Percentiles rank a stretch among this genome's conserved stretches.
Evolutionary conservation across 2,113 vertebrate genomes (phyloP).

Genomic region (Pterocles burchelli): DNA sequence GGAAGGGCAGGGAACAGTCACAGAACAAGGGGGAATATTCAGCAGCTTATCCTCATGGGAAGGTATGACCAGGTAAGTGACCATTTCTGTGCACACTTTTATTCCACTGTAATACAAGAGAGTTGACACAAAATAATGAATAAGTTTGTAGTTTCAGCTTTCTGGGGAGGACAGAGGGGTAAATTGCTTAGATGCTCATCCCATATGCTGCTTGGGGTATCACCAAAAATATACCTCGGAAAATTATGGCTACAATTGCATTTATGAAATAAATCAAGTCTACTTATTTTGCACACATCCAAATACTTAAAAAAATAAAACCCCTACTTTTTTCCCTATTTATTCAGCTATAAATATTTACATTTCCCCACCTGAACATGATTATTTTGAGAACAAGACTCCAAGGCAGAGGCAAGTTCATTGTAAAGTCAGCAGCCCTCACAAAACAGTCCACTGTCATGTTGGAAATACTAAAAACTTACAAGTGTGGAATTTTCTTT

Average conservation of each 20-base stretch:
- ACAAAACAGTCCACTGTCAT: neutral
- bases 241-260: neutral
- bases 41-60: neutral
- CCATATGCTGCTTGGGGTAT: fast-evolving
- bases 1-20: neutral
- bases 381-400: neutral
- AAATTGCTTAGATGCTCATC: neutral
- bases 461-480: neutral
- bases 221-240: neutral
- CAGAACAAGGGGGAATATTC: neutral
- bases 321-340: fast-evolving
- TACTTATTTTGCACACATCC: neutral
- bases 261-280: neutral
- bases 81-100: neutral
- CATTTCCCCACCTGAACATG: neutral
- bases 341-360: neutral
- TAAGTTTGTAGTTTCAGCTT: neutral
- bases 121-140: neutral
- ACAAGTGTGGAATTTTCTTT: neutral
- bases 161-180: neutral
- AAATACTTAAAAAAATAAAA: neutral
- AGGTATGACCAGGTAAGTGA: neutral
- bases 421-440: neutral
- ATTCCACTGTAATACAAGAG: neutral
- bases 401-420: neutral